Evolutionary conservation across 2,113 vertebrate species (phyloP), one percentile per base, ranked within the genome.

Genomic region (Castor canadensis): DNA sequence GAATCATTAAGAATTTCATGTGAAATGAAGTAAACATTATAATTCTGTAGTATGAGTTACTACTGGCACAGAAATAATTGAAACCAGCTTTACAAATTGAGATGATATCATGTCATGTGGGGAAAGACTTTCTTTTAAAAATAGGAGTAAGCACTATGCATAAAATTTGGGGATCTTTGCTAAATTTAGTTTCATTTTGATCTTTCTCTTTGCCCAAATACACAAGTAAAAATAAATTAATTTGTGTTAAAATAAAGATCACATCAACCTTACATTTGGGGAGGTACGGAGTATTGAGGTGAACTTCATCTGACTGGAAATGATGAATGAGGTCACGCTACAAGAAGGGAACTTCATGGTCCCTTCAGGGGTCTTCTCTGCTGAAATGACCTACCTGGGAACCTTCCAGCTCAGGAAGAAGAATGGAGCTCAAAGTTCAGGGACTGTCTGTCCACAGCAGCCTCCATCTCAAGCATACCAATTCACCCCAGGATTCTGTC

Each of bases 201-300:
- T 94, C 58, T 94, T 89, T 92, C 30, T 35, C 49, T 89, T 92
- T 82, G 56, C n/a, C 35, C 58, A 76, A 89, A 95, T 62, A 96
- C 77, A 94, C 56, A 45, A 94, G 62, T 54, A 45, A 96, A 66
- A 95, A 90, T n/a, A 91, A 94, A 93, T 93, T 91, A 88, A 71
- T 64, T 40, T 77, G 10, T 69, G 26, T 81, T 92, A 76, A 95
- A 92, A 83, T 71, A 93, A 88, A 85, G 69, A 89, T 52, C 56
- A 16, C 26, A 77, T 72, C 95, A 79, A n/a, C 90, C 66, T 15
- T 19, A n/a, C 76, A 58, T 91, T 91, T 56, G 71, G 54, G 49
- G 20, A 81, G 54, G 22, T 77, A 12, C 62, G 52, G 35, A 66
- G 24, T 75, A 32, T 47, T 1, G 0, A 64, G 66, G 45, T 87